Evolutionary conservation across 2,888 invertebrate species (phyloP), one percentile per base, ranked within the genome.

Genomic region (Eutolmus rufibarbis): DNA sequence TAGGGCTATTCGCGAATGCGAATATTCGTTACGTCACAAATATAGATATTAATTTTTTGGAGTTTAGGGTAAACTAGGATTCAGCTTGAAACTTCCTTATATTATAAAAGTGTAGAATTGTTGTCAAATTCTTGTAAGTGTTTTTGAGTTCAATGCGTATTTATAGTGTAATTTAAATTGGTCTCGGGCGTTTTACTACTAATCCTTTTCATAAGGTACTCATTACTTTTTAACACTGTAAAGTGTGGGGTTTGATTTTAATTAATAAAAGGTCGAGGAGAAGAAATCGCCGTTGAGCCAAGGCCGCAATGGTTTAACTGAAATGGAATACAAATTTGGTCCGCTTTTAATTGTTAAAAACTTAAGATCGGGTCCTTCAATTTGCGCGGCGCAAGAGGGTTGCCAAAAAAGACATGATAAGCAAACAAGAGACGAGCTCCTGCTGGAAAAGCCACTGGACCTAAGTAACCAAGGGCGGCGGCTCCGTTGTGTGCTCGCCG

Each of bases 401-500:
- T 66, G 66, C 66, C 23, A 66, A 66, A 82, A 82, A 82, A 82
- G 82, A 82, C 82, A 82, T 82, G 82, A 82, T 37, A 34, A 74
- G 46, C 74, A 85, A 85, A 85, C 85, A 85, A 74, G n/a, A 85
- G 40, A 43, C 74, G 74, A 74, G 28, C 74, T 46, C 14, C 31
- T 85, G 57, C 85, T 74, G 74, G 46, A 74, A 85, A 85, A 85
- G 85, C 85, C 74, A 85, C 46, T 74, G 85, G 85, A 85, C 85
- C 85, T 85, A 85, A 85, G 31, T 85, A 85, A 85, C 85, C 85
- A 85, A 46, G 37, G 43, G 66, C 40, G 74, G 74, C 23, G 85
- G n/a, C 40, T 16, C 34, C 81, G 84, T 87, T 89, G 88, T 89
- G 85, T 88, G 81, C 88, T 86, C 84, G 31, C 86, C 86, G 77